Base-by-base conservation (phyloP, 2,888 invertebrate genomes). In the Icerya purchasi region DNA sequence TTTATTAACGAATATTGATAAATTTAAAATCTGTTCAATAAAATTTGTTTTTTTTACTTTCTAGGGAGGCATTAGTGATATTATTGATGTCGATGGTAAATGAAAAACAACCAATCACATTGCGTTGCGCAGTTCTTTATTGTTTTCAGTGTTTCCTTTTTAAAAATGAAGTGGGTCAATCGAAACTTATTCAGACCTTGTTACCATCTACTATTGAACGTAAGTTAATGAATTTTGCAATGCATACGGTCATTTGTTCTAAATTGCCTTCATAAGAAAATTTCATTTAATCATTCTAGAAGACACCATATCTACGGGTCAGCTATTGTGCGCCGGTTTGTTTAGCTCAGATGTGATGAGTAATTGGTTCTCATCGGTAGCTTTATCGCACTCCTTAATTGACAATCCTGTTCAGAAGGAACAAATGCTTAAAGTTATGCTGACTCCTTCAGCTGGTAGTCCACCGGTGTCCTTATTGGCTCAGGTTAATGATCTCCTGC, bases 81-180 rank as follows among this genome's bases (percentile, higher is more conserved):
- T 76, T 98, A 5, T 74, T 98, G 8, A 91, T 96, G 88, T 94
- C 96, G 0, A 96, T 98, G 93, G 91, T 93, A 3, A 94, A 96
- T 71, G 97, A 98, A 70, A 94, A 93, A 68, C 98, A 98, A 70
- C 87, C 93, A 0, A 86, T 97, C 69, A 74, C 75, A 0, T 72
- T 88, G 68, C 83, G 98, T 63, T 92, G 92, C 70, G 88, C 97
- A 1, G 93, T 97, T 1, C 79, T 98, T 1, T 98, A 99, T 72
- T 94, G 93, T 71, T 96, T 98, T 72, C 85, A 97, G 75, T 93
- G 92, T 70, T 98, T 87, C 71, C 75, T 98, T 8, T 90, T 86
- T 71, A 89, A 86, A 73, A 98, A 98, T 71, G 87, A 90, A 70
- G 77, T 81, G 24, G 88, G 88, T 2, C 93, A 94, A 71, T 82